Percentiles rank a stretch among this genome's conserved stretches.
These are phyloP conservation scores for Drosophila pseudotalamancana DNA, from an alignment of 2,888 invertebrate genomes.

Conservation along the genomic window DNA sequence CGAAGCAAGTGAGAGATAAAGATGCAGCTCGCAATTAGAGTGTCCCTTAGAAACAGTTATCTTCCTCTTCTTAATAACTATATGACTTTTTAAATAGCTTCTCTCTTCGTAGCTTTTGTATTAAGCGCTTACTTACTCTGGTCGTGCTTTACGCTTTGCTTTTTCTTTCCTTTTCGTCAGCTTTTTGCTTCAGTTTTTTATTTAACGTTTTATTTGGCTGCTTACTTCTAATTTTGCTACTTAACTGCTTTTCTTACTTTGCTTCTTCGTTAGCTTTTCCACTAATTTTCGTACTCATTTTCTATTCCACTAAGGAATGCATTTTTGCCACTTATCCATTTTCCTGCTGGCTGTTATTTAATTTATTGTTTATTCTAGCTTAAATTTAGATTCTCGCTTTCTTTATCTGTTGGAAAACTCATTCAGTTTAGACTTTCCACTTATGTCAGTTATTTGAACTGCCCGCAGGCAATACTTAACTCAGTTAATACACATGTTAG, in stretches of 20 bases:
- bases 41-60: background rate
- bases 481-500: constrained; percentile 16
- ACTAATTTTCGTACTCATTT: background rate
- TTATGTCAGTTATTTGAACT: background rate
- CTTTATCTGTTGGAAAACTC: background rate
- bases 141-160: no score
- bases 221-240: background rate
- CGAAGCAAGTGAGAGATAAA: background rate
- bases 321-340: no score
- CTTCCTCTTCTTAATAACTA: background rate
- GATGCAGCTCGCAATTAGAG: background rate
- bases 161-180: background rate
- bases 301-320: no score
- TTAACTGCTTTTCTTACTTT: background rate
- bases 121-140: background rate
- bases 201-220: background rate
- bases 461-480: constrained; percentile 1
- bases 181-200: background rate
- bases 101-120: background rate
- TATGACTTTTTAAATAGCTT: background rate
- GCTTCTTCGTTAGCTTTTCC: background rate
- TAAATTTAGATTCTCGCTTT: background rate
- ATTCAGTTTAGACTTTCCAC: background rate
- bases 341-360: background rate
- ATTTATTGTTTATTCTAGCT: background rate